A percentile compares a stretch with the other conserved stretches of the same genome.
Evolutionary conservation across 2,113 vertebrate genomes (phyloP).

Genomic region (Leiothrix lutea): DNA sequence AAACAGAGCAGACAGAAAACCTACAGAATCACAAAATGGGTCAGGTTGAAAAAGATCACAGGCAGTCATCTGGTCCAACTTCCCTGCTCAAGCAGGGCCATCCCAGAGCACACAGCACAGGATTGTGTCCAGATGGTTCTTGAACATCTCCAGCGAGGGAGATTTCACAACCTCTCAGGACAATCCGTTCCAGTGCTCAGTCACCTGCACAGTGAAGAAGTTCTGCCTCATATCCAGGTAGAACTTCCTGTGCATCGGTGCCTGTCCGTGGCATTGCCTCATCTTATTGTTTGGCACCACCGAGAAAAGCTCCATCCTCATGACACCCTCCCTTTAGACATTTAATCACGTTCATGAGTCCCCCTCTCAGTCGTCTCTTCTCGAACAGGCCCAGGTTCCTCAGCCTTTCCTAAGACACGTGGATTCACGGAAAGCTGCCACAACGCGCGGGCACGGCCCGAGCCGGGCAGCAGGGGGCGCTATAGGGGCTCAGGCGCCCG

Average conservation of each 20-base stretch:
- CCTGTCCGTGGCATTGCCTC: rapidly evolving
- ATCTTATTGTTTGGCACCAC: background rate
- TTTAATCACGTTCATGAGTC: no score
- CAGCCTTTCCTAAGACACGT: rapidly evolving
- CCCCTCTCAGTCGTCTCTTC: no score
- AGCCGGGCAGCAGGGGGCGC: background rate
- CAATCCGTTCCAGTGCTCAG: background rate
- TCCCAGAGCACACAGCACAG: background rate
- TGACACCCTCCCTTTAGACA: background rate
- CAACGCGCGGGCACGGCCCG: rapidly evolving
- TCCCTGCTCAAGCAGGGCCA: background rate
- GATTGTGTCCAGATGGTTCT: background rate
- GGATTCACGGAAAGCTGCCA: background rate
- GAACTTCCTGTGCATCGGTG: background rate
- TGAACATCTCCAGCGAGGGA: background rate
- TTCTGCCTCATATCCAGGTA: background rate
- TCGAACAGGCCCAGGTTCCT: no score
- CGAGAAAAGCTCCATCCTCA: background rate
- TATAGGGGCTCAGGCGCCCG: background rate
- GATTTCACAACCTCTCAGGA: background rate
- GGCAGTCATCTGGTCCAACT: rapidly evolving
- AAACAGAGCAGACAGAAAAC: background rate
- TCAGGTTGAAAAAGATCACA: background rate
- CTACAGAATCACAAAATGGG: background rate
- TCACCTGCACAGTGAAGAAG: background rate